Evolutionary conservation across 2,888 invertebrate genomes (phyloP).

Genomic region (Agonopterix arenella): DNA sequence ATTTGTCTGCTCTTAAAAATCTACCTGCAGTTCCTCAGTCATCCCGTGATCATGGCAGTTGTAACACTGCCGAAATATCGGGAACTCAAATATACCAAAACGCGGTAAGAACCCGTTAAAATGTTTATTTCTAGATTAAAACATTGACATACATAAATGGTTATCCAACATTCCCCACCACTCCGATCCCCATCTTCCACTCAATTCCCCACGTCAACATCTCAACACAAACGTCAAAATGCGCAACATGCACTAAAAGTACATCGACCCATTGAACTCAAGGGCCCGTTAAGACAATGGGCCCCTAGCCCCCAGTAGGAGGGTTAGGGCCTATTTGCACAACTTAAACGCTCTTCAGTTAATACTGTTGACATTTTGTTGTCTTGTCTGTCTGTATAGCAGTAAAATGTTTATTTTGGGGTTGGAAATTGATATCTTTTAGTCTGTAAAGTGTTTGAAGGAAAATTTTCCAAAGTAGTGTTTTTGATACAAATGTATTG

Average conservation of each 20-base stretch:
- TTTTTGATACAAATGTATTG: too few relatives aligned
- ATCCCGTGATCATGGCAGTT: too few relatives aligned
- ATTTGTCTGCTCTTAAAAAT: too few relatives aligned
- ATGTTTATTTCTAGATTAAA: too few relatives aligned
- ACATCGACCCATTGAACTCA: conserved; percentile 13
- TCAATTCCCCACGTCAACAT: conserved; percentile 2
- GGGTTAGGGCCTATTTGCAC: conserved; percentile 9
- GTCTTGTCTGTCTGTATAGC: conserved; percentile 5
- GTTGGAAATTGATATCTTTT: background rate
- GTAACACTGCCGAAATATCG: too few relatives aligned
- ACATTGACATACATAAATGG: too few relatives aligned
- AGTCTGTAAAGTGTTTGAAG: too few relatives aligned
- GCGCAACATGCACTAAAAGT: conserved; percentile 11
- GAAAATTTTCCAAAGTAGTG: too few relatives aligned
- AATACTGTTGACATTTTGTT: conserved; percentile 18
- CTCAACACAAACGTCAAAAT: conserved; percentile 8
- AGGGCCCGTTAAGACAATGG: conserved; percentile 16
- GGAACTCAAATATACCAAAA: too few relatives aligned
- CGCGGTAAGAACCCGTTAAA: too few relatives aligned
- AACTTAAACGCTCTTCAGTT: conserved; percentile 10
- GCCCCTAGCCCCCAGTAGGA: background rate
- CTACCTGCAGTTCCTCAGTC: too few relatives aligned
- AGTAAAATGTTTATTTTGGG: conserved; percentile 5
- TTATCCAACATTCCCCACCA: background rate
- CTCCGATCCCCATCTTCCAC: background rate